phyloP scores from a whole-genome alignment of 2,888 invertebrate genomes.

The Falcaria lacertinaria region DNA sequence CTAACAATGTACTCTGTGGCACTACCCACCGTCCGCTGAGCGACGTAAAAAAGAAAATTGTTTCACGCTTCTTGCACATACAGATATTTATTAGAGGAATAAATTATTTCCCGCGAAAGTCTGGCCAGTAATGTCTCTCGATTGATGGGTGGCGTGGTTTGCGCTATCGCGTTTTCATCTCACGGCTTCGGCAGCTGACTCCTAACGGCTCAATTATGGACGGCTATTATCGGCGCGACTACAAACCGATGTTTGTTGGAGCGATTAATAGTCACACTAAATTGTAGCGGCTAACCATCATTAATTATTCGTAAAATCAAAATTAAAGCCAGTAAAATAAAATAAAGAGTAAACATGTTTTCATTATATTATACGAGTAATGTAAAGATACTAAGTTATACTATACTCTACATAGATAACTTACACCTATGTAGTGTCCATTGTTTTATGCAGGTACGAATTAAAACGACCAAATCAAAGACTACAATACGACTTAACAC shows the following conservation, averaged over 20 bases:
- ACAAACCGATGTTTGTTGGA: constrained; percentile 24
- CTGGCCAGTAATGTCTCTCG: constrained; percentile 46
- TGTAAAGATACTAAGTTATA: too few species aligned
- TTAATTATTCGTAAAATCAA: too few species aligned
- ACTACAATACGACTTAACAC: too few species aligned
- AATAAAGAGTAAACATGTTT: too few species aligned
- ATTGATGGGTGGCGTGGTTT: constrained; percentile 46
- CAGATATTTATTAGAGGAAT: constrained; percentile 73
- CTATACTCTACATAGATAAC: too few species aligned
- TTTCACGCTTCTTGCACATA: constrained; percentile 74
- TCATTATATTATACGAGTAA: too few species aligned
- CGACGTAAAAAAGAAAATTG: constrained; percentile 71
- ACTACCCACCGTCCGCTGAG: constrained; percentile 37
- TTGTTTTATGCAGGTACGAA: too few species aligned
- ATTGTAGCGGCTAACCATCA: too few species aligned
- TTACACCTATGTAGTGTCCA: too few species aligned
- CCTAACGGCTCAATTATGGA: constrained; percentile 50
- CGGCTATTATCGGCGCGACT: constrained; percentile 34
- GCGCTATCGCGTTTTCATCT: constrained; percentile 70
- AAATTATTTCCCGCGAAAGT: constrained; percentile 74
- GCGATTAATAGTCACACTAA: constrained; percentile 8
- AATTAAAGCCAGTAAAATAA: too few species aligned
- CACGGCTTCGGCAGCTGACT: constrained; percentile 34
- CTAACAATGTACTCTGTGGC: constrained; percentile 25
- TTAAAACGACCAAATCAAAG: too few species aligned